Base-by-base conservation (phyloP, 1,140 invertebrate genomes). In the Cherax quadricarinatus region DNA sequence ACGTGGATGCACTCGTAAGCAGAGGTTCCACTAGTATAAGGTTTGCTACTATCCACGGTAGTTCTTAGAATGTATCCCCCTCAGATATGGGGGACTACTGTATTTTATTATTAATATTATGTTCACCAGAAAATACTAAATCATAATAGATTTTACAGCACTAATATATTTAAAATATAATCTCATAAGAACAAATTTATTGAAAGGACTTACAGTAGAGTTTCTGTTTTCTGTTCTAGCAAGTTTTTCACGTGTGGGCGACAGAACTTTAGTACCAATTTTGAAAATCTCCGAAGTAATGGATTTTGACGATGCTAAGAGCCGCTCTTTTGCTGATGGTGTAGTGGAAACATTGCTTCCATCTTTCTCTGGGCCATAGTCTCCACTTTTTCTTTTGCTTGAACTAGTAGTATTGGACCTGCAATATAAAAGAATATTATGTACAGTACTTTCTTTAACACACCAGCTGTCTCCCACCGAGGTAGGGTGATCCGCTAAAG, bases 281-380 rank as follows among this genome's bases (percentile, higher is more conserved):
- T 94, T 94, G 21, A 94, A 84, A 21, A 94, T 92, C 78, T 94
- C 94, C 24, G 88, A 92, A 0, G 93, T 94, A 92, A 98, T 96
- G 94, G 95, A 97, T 94, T 98, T 98, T 5, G 97, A 97, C 92
- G 97, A 96, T 4, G 96, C 96, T 21, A 97, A 94, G 94, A 97
- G 96, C 94, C 97, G 96, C 93, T 97, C 97, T 93, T 97, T 97
- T 14, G 93, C 86, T 16, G 93, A 93, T 9, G 93, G 83, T 0
- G 93, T 53, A 4, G 89, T 87, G 49, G 86, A 4, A 66, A 66
- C 7, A 49, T 66, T 89, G 60, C 41, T 53, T n/a, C 53, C 73
- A 30, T 51, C 88, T 79, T 86, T 86, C 30, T 86, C 84, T 14
- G 86, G 41, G 49, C 49, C 86, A 51, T 70, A 86, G n/a, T 86